These are phyloP conservation scores for Drosophila eugracilis DNA, from an alignment of 1,140 invertebrate species.

Conservation along the genomic window DNA sequence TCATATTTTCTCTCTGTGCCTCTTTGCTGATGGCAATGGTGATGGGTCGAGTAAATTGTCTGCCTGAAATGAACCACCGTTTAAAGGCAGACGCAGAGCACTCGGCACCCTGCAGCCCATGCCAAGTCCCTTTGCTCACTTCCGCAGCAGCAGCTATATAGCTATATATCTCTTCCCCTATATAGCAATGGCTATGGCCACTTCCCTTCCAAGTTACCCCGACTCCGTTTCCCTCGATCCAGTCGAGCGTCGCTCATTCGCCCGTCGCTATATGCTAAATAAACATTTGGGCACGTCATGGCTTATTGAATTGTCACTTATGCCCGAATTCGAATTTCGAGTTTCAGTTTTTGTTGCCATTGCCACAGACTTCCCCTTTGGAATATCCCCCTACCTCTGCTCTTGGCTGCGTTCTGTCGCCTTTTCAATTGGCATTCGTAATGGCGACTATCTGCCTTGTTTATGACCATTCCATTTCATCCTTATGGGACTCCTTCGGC, in stretches of 20 bases:
- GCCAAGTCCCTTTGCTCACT: conserved; percentile 30
- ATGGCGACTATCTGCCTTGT: conserved; percentile 74
- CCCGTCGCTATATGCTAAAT: conserved; percentile 82
- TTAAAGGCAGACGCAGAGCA: conserved; percentile 67
- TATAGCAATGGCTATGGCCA: conserved; percentile 2
- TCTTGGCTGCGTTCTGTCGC: conserved; percentile 46
- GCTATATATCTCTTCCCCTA: conserved; percentile 7
- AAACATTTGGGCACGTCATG: conserved; percentile 83
- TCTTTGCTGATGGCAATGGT: conserved; percentile 30
- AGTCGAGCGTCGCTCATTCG: conserved; percentile 77
- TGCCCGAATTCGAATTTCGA: conserved; percentile 71
- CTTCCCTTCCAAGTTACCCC: not conserved
- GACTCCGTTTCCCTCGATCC: conserved; percentile 6
- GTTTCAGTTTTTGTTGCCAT: conserved; percentile 72
- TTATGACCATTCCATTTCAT: conserved; percentile 2
- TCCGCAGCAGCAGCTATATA: conserved; percentile 36
- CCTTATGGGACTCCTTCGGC: conserved; percentile 19
- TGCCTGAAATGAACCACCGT: conserved; percentile 74
- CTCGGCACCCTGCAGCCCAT: conserved; percentile 13
- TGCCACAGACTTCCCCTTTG: conserved; percentile 13
- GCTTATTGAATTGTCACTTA: conserved; percentile 84
- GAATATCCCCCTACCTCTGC: not conserved
- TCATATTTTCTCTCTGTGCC: conserved; percentile 3
- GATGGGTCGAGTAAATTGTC: conserved; percentile 72
- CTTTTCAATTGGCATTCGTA: conserved; percentile 68